Percentiles rank a stretch among this genome's conserved stretches.
phyloP scores from a whole-genome alignment of 2,888 invertebrate species.

The Hipparchia sbordonii region DNA sequence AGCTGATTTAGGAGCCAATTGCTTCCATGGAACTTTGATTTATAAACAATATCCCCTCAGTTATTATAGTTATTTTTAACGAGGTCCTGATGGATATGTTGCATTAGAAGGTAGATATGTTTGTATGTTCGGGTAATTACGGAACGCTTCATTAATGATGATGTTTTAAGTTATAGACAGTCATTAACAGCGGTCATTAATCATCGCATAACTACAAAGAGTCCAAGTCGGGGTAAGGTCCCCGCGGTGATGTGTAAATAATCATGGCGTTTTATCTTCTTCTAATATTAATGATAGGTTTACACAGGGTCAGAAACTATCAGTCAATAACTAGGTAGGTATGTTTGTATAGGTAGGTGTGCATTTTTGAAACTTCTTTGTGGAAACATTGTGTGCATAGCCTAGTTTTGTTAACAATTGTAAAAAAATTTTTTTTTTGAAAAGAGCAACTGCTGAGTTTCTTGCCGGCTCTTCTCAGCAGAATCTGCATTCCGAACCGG shows the following conservation, averaged over 20 bases:
- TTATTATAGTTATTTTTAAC: conserved; percentile 35
- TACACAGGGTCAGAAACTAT: neutral
- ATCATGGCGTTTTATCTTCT: conserved; percentile 47
- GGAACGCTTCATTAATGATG: conserved; percentile 23
- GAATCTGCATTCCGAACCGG: too few species aligned
- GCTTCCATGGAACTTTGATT: neutral
- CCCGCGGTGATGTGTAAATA: conserved; percentile 38
- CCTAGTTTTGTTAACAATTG: too few species aligned
- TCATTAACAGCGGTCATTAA: conserved; percentile 16
- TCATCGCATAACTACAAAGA: conserved; percentile 19
- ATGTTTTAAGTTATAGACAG: conserved; percentile 23
- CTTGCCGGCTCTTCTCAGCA: too few species aligned
- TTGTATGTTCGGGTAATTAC: conserved; percentile 41
- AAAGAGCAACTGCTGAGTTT: too few species aligned
- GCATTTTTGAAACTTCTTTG: too few species aligned
- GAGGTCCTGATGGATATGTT: conserved; percentile 47
- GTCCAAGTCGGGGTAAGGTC: neutral
- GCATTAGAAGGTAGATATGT: conserved; percentile 18
- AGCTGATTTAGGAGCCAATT: too few species aligned
- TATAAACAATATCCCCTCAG: neutral
- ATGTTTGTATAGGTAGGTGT: too few species aligned
- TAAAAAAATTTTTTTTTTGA: too few species aligned
- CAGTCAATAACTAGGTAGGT: neutral
- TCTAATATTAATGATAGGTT: neutral
- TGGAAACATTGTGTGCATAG: too few species aligned